Conservation (phyloP, 2,797 vertebrate species). For the Spizella passerina region DNA sequence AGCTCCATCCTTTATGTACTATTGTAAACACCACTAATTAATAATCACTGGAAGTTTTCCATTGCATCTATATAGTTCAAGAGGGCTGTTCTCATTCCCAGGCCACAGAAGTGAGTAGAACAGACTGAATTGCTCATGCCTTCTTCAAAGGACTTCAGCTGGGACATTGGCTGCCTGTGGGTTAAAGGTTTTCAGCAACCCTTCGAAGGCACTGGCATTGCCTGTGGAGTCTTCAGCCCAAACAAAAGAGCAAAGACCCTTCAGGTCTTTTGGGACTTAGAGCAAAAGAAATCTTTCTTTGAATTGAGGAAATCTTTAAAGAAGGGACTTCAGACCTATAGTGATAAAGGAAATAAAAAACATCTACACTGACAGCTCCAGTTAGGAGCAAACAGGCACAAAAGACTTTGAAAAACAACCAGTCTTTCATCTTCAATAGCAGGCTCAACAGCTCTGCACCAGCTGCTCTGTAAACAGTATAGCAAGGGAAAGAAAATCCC, state of each 20-base stretch:
- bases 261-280: not conserved
- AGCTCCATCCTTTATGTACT: not conserved
- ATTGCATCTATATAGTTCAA: not conserved
- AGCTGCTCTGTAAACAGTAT: constrained; percentile 56
- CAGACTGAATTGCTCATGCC: not conserved
- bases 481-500: constrained; percentile 49
- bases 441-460: constrained; percentile 54
- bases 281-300: constrained; percentile 35
- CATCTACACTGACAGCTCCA: constrained; percentile 58
- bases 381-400: constrained; percentile 57
- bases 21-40: not conserved
- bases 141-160: constrained; percentile 10
- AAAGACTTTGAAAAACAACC: constrained; percentile 65
- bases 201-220: not conserved
- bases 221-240: constrained; percentile 7
- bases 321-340: constrained; percentile 52
- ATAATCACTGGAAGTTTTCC: not conserved
- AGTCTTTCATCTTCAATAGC: constrained; percentile 65
- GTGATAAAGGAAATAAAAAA: constrained; percentile 55
- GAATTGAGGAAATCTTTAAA: constrained; percentile 52
- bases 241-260: constrained; percentile 50
- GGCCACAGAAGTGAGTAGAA: not conserved
- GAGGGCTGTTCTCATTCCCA: not conserved
- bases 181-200: constrained; percentile 30
- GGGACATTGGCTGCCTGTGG: not conserved